Conservation (phyloP, 2,888 invertebrate genomes). For the Crocallis elinguaria region DNA sequence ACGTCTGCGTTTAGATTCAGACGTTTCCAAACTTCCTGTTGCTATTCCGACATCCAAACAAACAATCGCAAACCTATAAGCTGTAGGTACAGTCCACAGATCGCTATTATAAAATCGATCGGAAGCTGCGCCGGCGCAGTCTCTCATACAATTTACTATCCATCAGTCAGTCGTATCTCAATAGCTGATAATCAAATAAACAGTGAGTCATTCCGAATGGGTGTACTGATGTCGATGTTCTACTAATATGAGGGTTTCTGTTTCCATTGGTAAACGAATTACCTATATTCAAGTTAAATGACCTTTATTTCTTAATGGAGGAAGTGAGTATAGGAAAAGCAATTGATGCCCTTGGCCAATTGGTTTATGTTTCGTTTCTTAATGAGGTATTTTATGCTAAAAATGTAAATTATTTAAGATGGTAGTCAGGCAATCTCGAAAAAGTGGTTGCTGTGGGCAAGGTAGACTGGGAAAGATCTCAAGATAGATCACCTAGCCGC, state of each 20-base stretch:
- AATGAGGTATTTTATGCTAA: too few relatives aligned
- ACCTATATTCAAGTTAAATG: not conserved
- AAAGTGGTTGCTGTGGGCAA: too few relatives aligned
- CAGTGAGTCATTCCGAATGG: slow-evolving; percentile 65
- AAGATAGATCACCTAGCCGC: too few relatives aligned
- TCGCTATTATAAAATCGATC: slow-evolving; percentile 15
- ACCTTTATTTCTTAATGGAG: too few relatives aligned
- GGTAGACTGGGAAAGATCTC: too few relatives aligned
- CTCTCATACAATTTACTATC: slow-evolving; percentile 47
- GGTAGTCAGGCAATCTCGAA: too few relatives aligned
- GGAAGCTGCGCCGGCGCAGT: slow-evolving; percentile 14
- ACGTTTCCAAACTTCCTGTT: slow-evolving; percentile 21
- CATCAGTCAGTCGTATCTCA: slow-evolving; percentile 52
- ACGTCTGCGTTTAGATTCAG: slow-evolving; percentile 4
- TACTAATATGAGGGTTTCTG: slow-evolving; percentile 10
- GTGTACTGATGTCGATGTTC: slow-evolving; percentile 25
- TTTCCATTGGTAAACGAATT: slow-evolving; percentile 12
- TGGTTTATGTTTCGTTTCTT: too few relatives aligned
- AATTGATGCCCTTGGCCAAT: too few relatives aligned
- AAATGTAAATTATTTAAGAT: too few relatives aligned
- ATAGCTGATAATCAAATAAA: slow-evolving; percentile 68
- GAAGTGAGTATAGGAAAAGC: too few relatives aligned
- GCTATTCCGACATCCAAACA: slow-evolving; percentile 23
- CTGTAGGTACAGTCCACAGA: too few relatives aligned
- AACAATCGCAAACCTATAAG: slow-evolving; percentile 9